Base-by-base conservation (phyloP, 2,888 invertebrate genomes). In the Erannis defoliaria region DNA sequence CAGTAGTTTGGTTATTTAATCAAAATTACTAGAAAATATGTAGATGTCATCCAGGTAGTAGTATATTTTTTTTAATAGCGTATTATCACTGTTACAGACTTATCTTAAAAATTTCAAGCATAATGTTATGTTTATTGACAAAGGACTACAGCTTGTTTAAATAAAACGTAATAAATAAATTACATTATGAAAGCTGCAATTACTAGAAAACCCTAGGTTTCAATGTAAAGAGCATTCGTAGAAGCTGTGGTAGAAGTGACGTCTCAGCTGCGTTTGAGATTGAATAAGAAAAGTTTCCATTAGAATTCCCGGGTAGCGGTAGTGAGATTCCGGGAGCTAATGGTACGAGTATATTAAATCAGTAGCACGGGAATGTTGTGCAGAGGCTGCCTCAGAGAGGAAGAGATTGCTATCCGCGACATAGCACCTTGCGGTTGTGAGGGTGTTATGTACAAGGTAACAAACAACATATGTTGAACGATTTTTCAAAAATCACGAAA, bases 291-390 rank as follows among this genome's bases (percentile, higher is more conserved):
- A 51, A 42, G 29, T 51, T 57, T 50, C 43, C n/a, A 35, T 50
- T 48, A 45, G 33, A 49, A 45, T 42, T 60, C 43, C 18, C n/a
- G n/a, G 37, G 37, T 19, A 16, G 12, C 5, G 18, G 29, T 23
- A 38, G 53, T 37, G 42, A 29, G 49, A 55, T 45, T 35, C 35
- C 35, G 42, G 50, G 26, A 38, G 55, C 43, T 55, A 55, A 55
- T 62, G n/a, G n/a, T n/a, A n/a, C n/a, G n/a, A 54, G 54, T 54
- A 45, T 38, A 62, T 62, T 62, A 58, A 62, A 62, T 62, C 62
- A 62, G 49, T 46, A 51, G 59, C 46, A 59, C 51, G 50, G 55
- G 40, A 16, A 18, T 59, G 53, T 42, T 55, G 57, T 55, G 37
- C 31, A 6, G 33, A 40, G 50, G 35, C 19, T 19, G 38, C 16